Conservation (phyloP, 2,797 vertebrate genomes). For the Melanotaenia pygmaea region DNA sequence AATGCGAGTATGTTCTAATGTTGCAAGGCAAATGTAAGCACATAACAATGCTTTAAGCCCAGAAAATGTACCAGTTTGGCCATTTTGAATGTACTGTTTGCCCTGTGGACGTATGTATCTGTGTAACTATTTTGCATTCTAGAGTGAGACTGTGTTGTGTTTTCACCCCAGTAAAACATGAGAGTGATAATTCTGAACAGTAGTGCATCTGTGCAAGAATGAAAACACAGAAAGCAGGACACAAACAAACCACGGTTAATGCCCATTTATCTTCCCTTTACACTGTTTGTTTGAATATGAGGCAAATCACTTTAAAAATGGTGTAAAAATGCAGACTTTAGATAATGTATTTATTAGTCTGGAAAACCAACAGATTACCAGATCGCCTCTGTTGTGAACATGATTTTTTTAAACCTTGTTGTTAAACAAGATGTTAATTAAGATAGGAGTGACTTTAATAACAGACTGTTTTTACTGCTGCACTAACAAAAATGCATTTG, state of each 20-base stretch:
- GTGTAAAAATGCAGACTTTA: no score
- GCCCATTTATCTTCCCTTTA: not conserved
- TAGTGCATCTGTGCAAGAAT: conserved; percentile 10
- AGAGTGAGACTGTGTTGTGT: not conserved
- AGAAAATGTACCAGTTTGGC: not conserved
- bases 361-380: no score
- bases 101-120: not conserved
- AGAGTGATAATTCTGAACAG: not conserved
- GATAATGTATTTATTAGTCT: no score
- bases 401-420: not conserved
- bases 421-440: not conserved
- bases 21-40: not conserved
- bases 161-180: conserved; percentile 23
- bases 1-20: not conserved
- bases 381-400: not conserved
- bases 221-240: not conserved
- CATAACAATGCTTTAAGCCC: not conserved
- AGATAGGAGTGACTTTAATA: not conserved
- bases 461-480: not conserved
- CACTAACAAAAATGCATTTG: not conserved
- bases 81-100: not conserved
- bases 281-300: no score
- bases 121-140: not conserved
- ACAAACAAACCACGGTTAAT: not conserved
- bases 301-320: no score